Evolutionary conservation across 1,140 invertebrate species (phyloP).

Genomic region (Reticulitermes speratus): DNA sequence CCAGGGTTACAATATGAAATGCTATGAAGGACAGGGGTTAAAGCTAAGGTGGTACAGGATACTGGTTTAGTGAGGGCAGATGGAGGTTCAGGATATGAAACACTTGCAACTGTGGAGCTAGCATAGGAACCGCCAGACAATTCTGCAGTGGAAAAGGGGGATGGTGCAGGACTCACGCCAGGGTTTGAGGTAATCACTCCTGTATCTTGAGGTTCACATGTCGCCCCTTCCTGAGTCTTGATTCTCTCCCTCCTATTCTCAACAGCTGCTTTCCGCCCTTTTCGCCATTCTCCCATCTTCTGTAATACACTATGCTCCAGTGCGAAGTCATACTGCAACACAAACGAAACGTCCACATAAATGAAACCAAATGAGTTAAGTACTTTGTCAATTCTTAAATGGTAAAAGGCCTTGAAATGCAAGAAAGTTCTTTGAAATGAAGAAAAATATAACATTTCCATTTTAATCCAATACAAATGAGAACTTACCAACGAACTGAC

Average conservation of each 20-base stretch:
- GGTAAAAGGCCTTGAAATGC: neutral
- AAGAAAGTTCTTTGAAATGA: neutral
- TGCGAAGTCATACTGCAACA: constrained; percentile 63
- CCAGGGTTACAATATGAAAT: constrained; percentile 7
- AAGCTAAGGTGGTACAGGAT: neutral
- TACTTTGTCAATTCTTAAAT: neutral
- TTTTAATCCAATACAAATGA: no score
- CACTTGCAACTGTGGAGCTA: neutral
- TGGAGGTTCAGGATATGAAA: neutral
- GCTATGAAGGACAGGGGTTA: neutral
- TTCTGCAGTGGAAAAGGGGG: neutral
- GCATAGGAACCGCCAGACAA: neutral
- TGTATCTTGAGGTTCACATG: neutral
- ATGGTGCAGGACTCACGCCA: constrained; percentile 16
- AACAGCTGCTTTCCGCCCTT: constrained; percentile 35
- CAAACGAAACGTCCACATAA: neutral
- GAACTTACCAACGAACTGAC: no score
- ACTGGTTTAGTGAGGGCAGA: neutral
- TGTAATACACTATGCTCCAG: constrained; percentile 68
- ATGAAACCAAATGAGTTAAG: no score
- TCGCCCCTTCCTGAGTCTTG: neutral
- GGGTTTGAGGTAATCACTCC: neutral
- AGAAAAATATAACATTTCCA: neutral
- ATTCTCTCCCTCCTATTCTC: constrained; percentile 21
- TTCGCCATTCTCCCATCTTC: constrained; percentile 67